Base-by-base conservation (phyloP, 2,888 invertebrate genomes). In the Cheilosia soror region DNA sequence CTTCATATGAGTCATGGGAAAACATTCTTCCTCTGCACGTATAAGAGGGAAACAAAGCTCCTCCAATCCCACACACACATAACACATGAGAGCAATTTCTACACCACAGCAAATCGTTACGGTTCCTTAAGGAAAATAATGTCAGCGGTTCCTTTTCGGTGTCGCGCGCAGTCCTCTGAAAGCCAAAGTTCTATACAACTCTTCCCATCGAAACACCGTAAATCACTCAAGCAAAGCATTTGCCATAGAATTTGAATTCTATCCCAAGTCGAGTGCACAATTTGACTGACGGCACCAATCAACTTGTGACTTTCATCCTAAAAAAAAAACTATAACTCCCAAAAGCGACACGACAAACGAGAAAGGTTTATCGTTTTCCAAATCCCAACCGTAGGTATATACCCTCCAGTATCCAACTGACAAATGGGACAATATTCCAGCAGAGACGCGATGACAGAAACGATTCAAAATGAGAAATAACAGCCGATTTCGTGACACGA, bases 381-480 rank as follows among this genome's bases (percentile, higher is more conserved):
- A 51, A 66, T 33, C 33, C 68, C 13, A 5, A 9, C 37, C 37
- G 11, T 37, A 11, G 1, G 5, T 37, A 33, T 29, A 9, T 13
- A 33, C 65, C 75, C 33, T 51, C 57, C n/a, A 42, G 73, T 65
- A 42, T 11, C 29, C 25, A 11, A 44, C 60, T 82, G 86, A 86
- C 86, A 86, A 86, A 86, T 78, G 86, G 78, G 49, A 77, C 82
- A 77, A 78, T n/a, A n/a, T 86, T 78, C 65, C 47, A 53, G 62
- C 69, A 78, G 68, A 77, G 78, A 58, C 68, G 51, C 82, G 82
- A 69, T 78, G 86, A 86, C 86, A 86, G 77, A 82, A 82, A 55
- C 86, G 77, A 82, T 86, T 73, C 86, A 68, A 78, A 85, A 86
- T 86, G 86, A 86, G 76, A 82, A 82, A 86, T 86, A 82, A 86